Base-by-base conservation (phyloP, 1,140 invertebrate species). In the Reticulitermes speratus region DNA sequence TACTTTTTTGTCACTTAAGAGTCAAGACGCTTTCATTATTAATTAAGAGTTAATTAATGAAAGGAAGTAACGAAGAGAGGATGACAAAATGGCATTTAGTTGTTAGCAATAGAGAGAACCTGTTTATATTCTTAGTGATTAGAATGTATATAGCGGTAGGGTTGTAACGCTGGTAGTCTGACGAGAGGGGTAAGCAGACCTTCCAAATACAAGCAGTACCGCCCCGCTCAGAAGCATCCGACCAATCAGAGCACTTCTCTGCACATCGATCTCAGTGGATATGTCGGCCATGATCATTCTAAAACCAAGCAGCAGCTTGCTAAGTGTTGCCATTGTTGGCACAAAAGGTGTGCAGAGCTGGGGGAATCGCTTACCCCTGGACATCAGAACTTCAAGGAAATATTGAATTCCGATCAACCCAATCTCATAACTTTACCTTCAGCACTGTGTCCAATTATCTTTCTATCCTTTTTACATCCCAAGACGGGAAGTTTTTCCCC, bases 1-100 rank as follows among this genome's bases (percentile, higher is more conserved):
- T 55, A 55, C 52, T 55, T 55, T 75, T 30, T 75, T 30, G 59
- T 65, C 59, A 65, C 59, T 65, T 65, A 23, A 38, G 21, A 75
- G 25, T 75, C n/a, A 30, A 30, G 65, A 75, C 8, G 65, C 65
- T 30, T n/a, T 25, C 25, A 75, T 75, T 75, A 75, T 75, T 75
- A 75, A 75, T 75, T 75, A 75, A 25, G 65, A 75, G 65, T 75
- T 75, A 75, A 75, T 75, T 75, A 75, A 75, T 75, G 25, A n/a
- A 75, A 75, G 65, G 25, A 55, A 55, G 65, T 9, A 12, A 75
- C 65, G 25, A 16, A n/a, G 25, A 30, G 65, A 59, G 21, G 55
- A 75, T 30, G 65, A 75, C 65, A 75, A 75, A 75, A 75, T 75
- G 65, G 3, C 65, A 75, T 75, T 75, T 75, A 75, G 65, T 75